Conservation (phyloP, 2,113 vertebrate genomes). For the Oxyura jamaicensis region DNA sequence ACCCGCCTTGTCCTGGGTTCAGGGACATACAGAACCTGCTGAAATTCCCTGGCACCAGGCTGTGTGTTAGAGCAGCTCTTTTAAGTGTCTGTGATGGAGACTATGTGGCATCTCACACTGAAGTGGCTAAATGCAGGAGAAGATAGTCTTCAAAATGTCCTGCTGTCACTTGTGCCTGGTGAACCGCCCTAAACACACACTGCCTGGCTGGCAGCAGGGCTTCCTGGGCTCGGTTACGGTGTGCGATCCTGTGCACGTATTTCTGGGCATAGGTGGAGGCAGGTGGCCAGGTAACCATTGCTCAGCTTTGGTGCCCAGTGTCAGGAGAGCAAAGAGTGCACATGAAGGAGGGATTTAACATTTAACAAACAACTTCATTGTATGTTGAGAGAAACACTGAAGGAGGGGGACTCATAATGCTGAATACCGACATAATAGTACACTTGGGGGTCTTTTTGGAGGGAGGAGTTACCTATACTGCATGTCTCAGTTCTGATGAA, state of each 20-base stretch:
- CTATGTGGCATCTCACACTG: background rate
- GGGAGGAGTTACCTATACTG: background rate
- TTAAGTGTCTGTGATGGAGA: background rate
- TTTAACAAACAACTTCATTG: background rate
- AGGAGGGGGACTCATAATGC: background rate
- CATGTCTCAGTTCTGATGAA: background rate
- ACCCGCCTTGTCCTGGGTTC: background rate
- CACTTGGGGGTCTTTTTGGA: background rate
- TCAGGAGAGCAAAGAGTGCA: background rate
- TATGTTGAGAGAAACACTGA: background rate
- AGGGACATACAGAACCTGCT: background rate
- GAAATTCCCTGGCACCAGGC: background rate
- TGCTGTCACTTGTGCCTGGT: background rate
- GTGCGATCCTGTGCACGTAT: background rate
- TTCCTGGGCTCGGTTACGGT: background rate
- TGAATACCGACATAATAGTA: background rate
- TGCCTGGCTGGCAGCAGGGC: background rate
- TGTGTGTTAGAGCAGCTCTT: background rate
- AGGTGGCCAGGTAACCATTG: background rate
- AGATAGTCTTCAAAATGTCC: background rate
- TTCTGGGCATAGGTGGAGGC: background rate
- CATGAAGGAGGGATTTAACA: background rate
- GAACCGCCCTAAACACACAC: background rate
- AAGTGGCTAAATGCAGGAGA: background rate
- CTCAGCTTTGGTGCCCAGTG: accelerated